These are phyloP conservation scores for Gorsachius goisagi DNA, from an alignment of 2,113 vertebrate genomes.

Conservation along the genomic window DNA sequence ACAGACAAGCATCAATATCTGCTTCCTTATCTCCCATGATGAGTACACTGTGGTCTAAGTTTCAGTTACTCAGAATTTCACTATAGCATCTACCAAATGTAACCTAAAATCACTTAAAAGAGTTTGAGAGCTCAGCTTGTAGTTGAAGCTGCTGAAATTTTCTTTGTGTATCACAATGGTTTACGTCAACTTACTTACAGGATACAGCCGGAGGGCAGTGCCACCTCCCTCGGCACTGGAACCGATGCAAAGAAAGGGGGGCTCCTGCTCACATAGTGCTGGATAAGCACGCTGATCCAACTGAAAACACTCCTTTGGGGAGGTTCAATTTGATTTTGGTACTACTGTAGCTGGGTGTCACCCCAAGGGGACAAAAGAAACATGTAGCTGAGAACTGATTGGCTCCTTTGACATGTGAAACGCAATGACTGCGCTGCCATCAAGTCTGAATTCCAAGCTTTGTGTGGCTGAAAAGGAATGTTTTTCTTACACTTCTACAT, in stretches of 20 bases:
- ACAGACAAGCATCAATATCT: background rate
- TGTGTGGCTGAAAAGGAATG: background rate
- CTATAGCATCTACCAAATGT: background rate
- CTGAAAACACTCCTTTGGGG: background rate
- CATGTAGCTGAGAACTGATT: accelerated
- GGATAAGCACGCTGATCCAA: accelerated
- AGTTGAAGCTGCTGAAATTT: background rate
- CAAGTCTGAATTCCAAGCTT: background rate
- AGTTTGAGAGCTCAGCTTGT: background rate
- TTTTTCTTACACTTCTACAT: accelerated
- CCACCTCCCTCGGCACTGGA: background rate
- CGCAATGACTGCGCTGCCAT: accelerated
- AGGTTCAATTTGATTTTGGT: background rate
- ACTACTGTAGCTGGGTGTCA: background rate
- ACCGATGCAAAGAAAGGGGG: background rate
- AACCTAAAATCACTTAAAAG: background rate
- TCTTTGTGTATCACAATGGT: background rate
- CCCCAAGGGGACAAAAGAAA: background rate
- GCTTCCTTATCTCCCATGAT: background rate
- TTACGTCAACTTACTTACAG: accelerated
- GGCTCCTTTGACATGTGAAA: accelerated
- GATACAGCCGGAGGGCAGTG: accelerated
- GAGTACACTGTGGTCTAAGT: too few relatives aligned
- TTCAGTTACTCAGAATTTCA: background rate
- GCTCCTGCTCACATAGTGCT: background rate